A percentile compares a stretch with the other conserved stretches of the same genome.
phyloP scores from a whole-genome alignment of 2,113 vertebrate genomes.

The Tyto alba region DNA sequence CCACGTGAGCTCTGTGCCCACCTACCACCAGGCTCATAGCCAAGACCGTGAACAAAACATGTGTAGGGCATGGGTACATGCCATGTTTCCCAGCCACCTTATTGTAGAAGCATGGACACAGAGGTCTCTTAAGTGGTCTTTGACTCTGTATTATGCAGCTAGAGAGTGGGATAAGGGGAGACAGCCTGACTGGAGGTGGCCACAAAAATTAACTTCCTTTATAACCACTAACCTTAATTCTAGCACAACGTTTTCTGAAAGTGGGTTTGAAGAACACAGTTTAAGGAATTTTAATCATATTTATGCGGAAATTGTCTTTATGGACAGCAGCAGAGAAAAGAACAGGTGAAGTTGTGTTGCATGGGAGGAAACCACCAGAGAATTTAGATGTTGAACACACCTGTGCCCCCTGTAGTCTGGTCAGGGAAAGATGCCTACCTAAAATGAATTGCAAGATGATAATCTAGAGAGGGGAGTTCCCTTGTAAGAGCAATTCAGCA shows the following conservation, averaged over 20 bases:
- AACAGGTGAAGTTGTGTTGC: not conserved
- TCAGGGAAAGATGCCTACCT: not conserved
- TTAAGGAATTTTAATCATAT: not conserved
- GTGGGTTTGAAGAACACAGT: not conserved
- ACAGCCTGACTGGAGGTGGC: not conserved
- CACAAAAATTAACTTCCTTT: not conserved
- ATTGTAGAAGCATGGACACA: rapidly evolving
- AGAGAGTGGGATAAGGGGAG: not conserved
- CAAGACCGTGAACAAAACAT: rapidly evolving
- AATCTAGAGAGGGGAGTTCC: not conserved
- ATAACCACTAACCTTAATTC: not conserved
- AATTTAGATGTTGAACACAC: not conserved
- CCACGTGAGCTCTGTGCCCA: rapidly evolving
- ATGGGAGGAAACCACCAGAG: not conserved
- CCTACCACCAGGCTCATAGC: not conserved
- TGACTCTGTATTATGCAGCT: not conserved
- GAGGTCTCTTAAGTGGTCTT: not conserved
- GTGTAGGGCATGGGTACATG: rapidly evolving
- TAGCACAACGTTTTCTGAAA: not conserved
- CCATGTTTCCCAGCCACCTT: not conserved
- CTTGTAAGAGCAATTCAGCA: not conserved
- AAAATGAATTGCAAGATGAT: not conserved
- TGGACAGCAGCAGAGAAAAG: not conserved
- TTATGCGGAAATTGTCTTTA: not conserved
- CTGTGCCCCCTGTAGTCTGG: not conserved